These are phyloP conservation scores for Streblospio benedicti DNA, from an alignment of 1,140 invertebrate species.

Conservation along the genomic window DNA sequence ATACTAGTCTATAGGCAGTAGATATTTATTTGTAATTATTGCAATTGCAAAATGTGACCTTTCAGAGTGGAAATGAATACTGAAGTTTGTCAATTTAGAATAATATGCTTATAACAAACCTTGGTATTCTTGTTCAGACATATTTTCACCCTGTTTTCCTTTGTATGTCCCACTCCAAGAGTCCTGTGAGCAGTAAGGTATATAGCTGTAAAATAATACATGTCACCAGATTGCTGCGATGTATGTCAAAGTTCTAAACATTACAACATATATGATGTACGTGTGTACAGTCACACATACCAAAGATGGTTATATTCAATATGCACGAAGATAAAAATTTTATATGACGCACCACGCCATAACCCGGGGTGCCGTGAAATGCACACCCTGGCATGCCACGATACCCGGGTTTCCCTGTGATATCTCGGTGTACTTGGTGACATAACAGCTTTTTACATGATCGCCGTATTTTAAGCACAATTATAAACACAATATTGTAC, in stretches of 20 bases:
- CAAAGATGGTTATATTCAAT: no score
- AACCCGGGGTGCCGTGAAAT: not conserved
- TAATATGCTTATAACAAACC: not conserved
- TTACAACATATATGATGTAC: not conserved
- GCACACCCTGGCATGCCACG: not conserved
- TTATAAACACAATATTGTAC: no score
- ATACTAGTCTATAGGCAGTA: not conserved
- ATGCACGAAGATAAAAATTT: not conserved
- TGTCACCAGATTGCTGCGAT: no score
- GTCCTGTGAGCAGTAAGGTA: slow-evolving; percentile 90
- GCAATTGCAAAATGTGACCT: not conserved
- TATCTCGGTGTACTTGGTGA: no score
- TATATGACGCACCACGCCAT: not conserved
- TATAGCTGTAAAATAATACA: slow-evolving; percentile 52
- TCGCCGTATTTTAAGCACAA: no score
- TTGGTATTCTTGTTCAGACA: no score
- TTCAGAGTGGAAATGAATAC: not conserved
- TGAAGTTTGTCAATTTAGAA: not conserved
- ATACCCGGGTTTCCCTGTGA: no score
- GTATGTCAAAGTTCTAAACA: not conserved
- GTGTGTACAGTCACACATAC: not conserved
- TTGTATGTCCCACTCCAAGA: slow-evolving; percentile 72
- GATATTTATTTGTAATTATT: not conserved
- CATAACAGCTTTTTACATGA: no score
- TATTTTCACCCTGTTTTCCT: no score